Evolutionary conservation across 1,140 invertebrate species (phyloP).

Genomic region (Psix sp.): DNA sequence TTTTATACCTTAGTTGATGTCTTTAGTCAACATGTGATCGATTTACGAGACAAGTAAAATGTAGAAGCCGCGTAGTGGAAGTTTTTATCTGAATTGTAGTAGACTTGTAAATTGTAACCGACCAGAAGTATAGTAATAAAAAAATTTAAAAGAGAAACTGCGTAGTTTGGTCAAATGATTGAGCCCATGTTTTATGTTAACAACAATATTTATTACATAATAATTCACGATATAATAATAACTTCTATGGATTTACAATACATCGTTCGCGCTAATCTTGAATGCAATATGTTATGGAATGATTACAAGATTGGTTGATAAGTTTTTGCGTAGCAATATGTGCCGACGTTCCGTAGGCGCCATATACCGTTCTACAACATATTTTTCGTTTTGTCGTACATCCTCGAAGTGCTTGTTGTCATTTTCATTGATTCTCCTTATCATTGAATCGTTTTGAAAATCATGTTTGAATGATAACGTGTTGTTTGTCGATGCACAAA

Average conservation of each 20-base stretch:
- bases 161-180: too few species aligned
- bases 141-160: too few species aligned
- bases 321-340: slow-evolving; percentile 50
- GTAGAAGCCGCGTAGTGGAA: too few species aligned
- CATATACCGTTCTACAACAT: slow-evolving; percentile 54
- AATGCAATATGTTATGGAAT: slow-evolving; percentile 74
- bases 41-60: too few species aligned
- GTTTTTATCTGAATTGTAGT: too few species aligned
- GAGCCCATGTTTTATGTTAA: slow-evolving; percentile 74
- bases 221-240: slow-evolving; percentile 77
- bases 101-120: too few species aligned
- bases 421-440: slow-evolving; percentile 15
- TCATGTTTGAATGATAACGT: slow-evolving; percentile 32
- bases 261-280: slow-evolving; percentile 74
- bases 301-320: slow-evolving; percentile 75
- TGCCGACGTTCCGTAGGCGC: slow-evolving; percentile 22
- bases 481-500: slow-evolving; percentile 43
- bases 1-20: too few species aligned
- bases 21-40: too few species aligned
- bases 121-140: too few species aligned
- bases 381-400: slow-evolving; percentile 46
- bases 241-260: slow-evolving; percentile 77
- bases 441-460: slow-evolving; percentile 14
- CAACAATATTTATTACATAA: slow-evolving; percentile 79
- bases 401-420: slow-evolving; percentile 31